Conservation (phyloP, 2,113 vertebrate genomes). For the Ovis aries region ARS-UI_Ramb_v3.0 NC_056068.1:65693001-65693500, state of each 20-base stretch:
- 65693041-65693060: not conserved
- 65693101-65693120: not conserved
- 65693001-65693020: fast-evolving
- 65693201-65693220: not conserved
- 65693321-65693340: not conserved
- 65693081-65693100: not conserved
- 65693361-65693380: slow-evolving; percentile 18
- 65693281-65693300: slow-evolving; percentile 1
- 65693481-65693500: not conserved
- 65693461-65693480: not conserved
- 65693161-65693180: not conserved
- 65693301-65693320: not conserved
- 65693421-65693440: not conserved
- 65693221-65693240: slow-evolving; percentile 49
- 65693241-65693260: slow-evolving; percentile 34
- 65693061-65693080: not conserved
- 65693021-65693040: not conserved
- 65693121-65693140: not conserved
- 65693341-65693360: slow-evolving; percentile 40
- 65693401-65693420: not conserved
- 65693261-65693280: slow-evolving; percentile 48
- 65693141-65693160: not conserved
- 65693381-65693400: not conserved
- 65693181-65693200: not conserved
- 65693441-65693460: not conserved